These are phyloP conservation scores for Morone chrysops DNA, from an alignment of 2,113 vertebrate genomes.

Conservation along the genomic window DNA sequence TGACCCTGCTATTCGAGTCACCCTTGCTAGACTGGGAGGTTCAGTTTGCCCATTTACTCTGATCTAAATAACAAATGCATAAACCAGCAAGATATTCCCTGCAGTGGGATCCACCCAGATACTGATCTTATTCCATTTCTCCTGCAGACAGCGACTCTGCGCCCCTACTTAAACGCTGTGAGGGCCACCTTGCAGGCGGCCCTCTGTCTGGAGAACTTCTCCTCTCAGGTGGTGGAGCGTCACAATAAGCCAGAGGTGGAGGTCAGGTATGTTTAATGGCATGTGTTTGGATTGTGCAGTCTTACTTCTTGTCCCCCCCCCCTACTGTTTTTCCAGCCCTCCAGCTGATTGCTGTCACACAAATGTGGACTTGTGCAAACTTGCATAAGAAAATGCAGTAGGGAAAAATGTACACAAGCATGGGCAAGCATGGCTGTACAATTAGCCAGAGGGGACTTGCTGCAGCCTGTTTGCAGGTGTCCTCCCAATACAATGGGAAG, in stretches of 20 bases:
- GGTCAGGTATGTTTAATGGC: slow-evolving; percentile 89
- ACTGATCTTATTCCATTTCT: neutral
- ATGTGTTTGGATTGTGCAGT: neutral
- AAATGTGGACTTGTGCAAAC: slow-evolving; percentile 59
- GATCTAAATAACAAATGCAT: slow-evolving; percentile 7
- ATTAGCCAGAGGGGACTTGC: slow-evolving; percentile 9
- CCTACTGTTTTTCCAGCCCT: slow-evolving; percentile 18
- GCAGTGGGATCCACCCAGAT: neutral
- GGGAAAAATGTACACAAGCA: slow-evolving; percentile 39
- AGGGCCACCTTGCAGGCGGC: slow-evolving; percentile 97
- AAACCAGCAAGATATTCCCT: neutral
- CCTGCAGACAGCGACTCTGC: slow-evolving; percentile 94
- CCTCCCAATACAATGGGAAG: neutral
- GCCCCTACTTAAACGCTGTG: slow-evolving; percentile 97
- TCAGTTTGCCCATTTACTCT: neutral
- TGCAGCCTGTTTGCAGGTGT: slow-evolving; percentile 16
- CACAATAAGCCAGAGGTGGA: slow-evolving; percentile 99
- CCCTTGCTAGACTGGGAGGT: neutral
- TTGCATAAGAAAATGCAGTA: slow-evolving; percentile 35
- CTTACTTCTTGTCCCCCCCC: neutral
- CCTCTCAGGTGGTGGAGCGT: slow-evolving; percentile 97
- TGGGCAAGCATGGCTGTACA: slow-evolving; percentile 31
- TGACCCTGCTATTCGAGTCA: slow-evolving; percentile 7
- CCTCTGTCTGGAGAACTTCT: slow-evolving; percentile 98
- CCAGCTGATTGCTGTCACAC: slow-evolving; percentile 32